Evolutionary conservation across 2,113 vertebrate genomes (phyloP), one percentile per base, ranked within the genome.

Genomic region (Rhombomys opimus): DNA sequence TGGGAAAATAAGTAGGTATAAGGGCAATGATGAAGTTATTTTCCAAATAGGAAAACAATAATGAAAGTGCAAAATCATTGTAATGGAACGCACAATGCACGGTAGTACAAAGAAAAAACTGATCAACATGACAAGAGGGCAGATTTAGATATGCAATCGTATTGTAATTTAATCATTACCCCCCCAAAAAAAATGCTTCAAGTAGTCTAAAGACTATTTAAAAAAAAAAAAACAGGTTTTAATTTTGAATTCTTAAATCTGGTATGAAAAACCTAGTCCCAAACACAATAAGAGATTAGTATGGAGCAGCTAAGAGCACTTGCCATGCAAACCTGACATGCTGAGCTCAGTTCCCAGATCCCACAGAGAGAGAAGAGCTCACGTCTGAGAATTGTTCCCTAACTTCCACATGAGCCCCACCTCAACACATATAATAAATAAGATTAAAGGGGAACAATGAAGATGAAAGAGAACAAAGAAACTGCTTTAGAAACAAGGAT

Each of bases 41-140:
- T 96, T 91, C 52, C 52, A 90, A 93, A 85, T 76, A 76, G 90
- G 67, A 89, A 93, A 91, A 75, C 14, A 76, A 76, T 30, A 76
- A 46, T 76, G 82, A 15, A 17, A 72, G 35, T 93, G 61, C 35
- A n/a, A 61, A 87, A 18, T 84, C 23, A 91, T 59, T 93, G 4
- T 65, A 65, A 75, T 18, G 57, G 35, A 73, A 81, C 73, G 14
- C 50, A 15, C 27, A 73, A 81, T 77, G 14, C 50, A 15, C 25
- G 0, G 32, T 87, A 80, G 50, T n/a, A 50, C 12, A 95, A 96
- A 89, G n/a, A 82, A 92, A 72, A 89, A 46, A 30, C 25, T 84
- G 52, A 57, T 75, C n/a, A 27, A 0, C 84, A 15, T 73, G 65
- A 63, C 1, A 17, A 72, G 7, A 80, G 17, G 2, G n/a, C 52